Conservation (phyloP, 64 coral and sea anemone genomes). For the Astreopora myriophthalma region DNA sequence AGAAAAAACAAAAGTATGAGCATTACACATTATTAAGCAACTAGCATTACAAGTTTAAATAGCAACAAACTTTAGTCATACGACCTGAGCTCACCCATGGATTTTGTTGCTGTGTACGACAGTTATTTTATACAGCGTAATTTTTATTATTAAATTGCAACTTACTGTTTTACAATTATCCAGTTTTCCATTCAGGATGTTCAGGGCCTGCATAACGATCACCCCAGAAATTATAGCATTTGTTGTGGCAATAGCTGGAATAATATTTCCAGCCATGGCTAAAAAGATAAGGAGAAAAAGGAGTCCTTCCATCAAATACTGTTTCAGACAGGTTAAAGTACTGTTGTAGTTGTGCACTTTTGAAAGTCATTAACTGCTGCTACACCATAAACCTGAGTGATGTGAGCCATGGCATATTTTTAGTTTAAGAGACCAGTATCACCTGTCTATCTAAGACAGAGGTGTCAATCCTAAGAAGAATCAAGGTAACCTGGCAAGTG, state of each 20-base stretch:
- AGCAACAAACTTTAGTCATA: no score
- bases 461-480: no score
- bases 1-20: neutral
- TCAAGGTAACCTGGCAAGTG: no score
- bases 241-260: constrained; percentile 98
- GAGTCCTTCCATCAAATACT: neutral
- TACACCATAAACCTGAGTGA: neutral
- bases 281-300: neutral
- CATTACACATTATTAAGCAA: no score
- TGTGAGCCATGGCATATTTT: neutral
- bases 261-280: constrained; percentile 99
- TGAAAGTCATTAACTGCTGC: no score
- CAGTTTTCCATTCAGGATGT: constrained; percentile 75
- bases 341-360: no score
- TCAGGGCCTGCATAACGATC: constrained; percentile 95
- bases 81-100: neutral
- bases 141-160: neutral
- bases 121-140: neutral
- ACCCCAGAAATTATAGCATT: constrained; percentile 95
- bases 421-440: no score
- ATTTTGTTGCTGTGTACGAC: neutral
- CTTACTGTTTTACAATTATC: constrained; percentile 94
- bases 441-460: no score
- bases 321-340: neutral
- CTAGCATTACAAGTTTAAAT: no score